Percentiles rank a stretch among this genome's conserved stretches.
These are phyloP conservation scores for Dolichomitus sp. DNA, from an alignment of 2,888 invertebrate species.

Conservation along the genomic window DNA sequence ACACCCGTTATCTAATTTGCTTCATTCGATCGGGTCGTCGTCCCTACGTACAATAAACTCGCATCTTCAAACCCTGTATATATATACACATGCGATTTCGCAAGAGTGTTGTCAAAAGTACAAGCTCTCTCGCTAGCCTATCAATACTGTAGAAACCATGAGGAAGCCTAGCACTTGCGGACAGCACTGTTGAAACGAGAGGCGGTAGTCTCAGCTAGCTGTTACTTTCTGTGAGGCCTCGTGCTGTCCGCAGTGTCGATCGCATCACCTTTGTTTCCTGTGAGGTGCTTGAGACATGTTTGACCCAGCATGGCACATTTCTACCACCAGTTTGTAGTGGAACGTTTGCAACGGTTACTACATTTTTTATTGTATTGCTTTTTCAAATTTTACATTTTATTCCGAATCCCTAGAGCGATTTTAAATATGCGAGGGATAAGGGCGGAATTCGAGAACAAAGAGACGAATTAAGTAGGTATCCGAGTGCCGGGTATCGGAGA, in stretches of 20 bases:
- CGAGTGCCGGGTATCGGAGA: slow-evolving; percentile 8
- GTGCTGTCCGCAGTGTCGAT: neutral
- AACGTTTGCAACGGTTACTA: neutral
- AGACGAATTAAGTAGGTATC: neutral
- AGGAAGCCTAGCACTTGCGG: neutral
- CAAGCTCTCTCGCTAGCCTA: neutral
- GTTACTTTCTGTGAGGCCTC: neutral
- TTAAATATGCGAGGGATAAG: neutral
- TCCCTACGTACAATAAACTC: slow-evolving; percentile 24
- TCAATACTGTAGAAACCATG: neutral
- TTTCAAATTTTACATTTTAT: neutral
- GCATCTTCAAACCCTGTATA: neutral
- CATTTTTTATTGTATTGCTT: neutral
- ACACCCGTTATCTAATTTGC: slow-evolving; percentile 57
- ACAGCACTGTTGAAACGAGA: neutral
- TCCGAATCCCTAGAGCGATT: neutral
- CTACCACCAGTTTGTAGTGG: neutral
- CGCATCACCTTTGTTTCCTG: neutral
- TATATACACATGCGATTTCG: neutral
- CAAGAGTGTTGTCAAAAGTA: neutral
- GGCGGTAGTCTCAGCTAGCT: neutral
- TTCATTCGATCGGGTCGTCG: slow-evolving; percentile 49
- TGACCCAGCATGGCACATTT: neutral
- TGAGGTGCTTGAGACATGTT: neutral
- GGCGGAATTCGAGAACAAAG: neutral